These are phyloP conservation scores for Urocynchramus pylzowi DNA, from an alignment of 2,113 vertebrate genomes.

Conservation along the genomic window DNA sequence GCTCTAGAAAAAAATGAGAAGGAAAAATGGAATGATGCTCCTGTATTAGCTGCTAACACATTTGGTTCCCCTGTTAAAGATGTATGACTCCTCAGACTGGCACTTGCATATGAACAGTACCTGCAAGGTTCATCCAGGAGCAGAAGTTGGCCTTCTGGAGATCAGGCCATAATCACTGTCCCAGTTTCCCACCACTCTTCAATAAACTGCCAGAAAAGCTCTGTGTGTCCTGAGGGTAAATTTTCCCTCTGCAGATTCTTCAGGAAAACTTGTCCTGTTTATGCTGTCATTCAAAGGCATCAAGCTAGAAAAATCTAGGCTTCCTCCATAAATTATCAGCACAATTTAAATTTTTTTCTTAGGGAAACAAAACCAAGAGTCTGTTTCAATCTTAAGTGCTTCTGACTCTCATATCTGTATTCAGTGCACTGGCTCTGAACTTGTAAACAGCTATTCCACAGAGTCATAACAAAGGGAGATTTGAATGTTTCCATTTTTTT, in stretches of 20 bases:
- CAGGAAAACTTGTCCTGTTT: neutral
- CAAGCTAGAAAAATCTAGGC: neutral
- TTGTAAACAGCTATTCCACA: neutral
- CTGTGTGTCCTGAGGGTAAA: neutral
- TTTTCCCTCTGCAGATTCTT: neutral
- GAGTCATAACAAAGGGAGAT: neutral
- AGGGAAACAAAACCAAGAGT: neutral
- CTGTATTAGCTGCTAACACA: neutral
- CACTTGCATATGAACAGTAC: neutral
- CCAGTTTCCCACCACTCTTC: neutral
- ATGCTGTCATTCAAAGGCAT: neutral
- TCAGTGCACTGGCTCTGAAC: neutral
- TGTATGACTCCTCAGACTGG: neutral
- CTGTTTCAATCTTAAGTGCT: neutral
- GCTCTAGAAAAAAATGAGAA: neutral
- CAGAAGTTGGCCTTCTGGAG: neutral
- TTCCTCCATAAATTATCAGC: neutral
- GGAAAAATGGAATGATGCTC: neutral
- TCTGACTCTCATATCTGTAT: neutral
- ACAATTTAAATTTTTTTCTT: neutral
- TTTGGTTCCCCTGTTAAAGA: neutral
- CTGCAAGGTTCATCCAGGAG: neutral
- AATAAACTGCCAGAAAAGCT: neutral
- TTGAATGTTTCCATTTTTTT: neutral
- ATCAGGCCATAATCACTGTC: neutral